A percentile compares a stretch with the other conserved stretches of the same genome.
phyloP scores from a whole-genome alignment of 1,140 invertebrate species.

The Trichonephila clavata region DNA sequence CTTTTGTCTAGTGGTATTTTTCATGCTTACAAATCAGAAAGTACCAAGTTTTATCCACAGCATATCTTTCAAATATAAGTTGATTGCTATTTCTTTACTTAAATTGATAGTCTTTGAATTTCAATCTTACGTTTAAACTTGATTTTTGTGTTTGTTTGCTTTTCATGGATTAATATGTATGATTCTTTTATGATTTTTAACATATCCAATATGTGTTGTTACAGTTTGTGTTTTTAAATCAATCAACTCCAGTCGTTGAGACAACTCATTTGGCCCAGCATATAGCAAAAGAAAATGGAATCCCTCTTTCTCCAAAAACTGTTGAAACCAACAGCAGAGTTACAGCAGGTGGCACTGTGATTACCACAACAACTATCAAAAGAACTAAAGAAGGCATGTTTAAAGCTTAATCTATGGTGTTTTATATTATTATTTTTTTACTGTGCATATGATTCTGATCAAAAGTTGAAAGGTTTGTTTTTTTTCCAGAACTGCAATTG shows the following conservation, averaged over 20 bases:
- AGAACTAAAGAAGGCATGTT: constrained; percentile 73
- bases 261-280: constrained; percentile 57
- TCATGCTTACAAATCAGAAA: too few species aligned
- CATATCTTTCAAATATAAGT: too few species aligned
- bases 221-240: constrained; percentile 94
- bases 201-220: constrained; percentile 79
- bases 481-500: neutral
- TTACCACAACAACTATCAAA: constrained; percentile 81
- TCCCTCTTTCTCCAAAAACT: constrained; percentile 77
- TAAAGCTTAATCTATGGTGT: neutral
- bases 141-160: too few species aligned
- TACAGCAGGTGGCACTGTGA: constrained; percentile 80
- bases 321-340: constrained; percentile 80
- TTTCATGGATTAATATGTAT: too few species aligned
- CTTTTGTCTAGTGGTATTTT: too few species aligned
- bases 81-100: too few species aligned
- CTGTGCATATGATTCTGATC: neutral
- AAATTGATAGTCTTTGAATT: too few species aligned
- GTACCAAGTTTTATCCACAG: too few species aligned
- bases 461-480: neutral
- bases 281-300: constrained; percentile 5
- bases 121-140: too few species aligned
- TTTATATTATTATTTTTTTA: neutral
- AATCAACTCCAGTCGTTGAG: constrained; percentile 78
- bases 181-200: neutral